Evolutionary conservation across 1,140 invertebrate species (phyloP), one percentile per base, ranked within the genome.

Genomic region (Orussus abietinus): DNA sequence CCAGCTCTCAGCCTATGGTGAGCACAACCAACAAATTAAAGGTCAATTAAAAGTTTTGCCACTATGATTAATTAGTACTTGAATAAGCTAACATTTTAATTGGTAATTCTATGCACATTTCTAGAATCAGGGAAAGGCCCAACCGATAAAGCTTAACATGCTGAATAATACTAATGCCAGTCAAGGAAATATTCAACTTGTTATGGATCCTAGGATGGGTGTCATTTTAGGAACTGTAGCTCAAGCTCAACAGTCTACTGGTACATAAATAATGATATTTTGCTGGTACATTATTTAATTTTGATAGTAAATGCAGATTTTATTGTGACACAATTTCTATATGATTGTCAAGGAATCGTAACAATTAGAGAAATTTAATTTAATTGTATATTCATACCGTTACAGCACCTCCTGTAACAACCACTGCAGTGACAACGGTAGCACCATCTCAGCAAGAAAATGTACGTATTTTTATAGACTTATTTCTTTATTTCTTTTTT

Each of bases 141-240:
- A 68, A 44, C 50, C 59, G 18, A 72, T 74, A 22, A 71, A 72
- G 34, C 35, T 72, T 3, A 72, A 69, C 38, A 64, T 74, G 46
- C 17, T 68, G 22, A 72, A 71, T 39, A 72, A 63, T 45, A 9
- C 63, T 4, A 62, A 52, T 44, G 20, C 44, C 13, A 34, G 57
- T 30, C 71, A 70, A 53, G 56, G 69, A 28, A 74, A 73, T 35
- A 66, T 74, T 45, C 76, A 78, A 42, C 55, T 78, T 19, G 69
- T 79, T 3, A 75, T 78, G 63, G 75, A 78, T 64, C 69, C 75
- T 26, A 47, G 73, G 33, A 63, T 73, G 43, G 75, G 75, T 38
- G 55, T 76, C 3, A 65, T 79, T 45, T 56, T 78, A 20, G 74
- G 75, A 21, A 52, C 71, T 30, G 66, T 75, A 20, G 53, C 64